Evolutionary conservation across 37 sponge, comb jelly and placozoan species (phyloP).

Genomic region (Diacarnus erythraeanus): DNA sequence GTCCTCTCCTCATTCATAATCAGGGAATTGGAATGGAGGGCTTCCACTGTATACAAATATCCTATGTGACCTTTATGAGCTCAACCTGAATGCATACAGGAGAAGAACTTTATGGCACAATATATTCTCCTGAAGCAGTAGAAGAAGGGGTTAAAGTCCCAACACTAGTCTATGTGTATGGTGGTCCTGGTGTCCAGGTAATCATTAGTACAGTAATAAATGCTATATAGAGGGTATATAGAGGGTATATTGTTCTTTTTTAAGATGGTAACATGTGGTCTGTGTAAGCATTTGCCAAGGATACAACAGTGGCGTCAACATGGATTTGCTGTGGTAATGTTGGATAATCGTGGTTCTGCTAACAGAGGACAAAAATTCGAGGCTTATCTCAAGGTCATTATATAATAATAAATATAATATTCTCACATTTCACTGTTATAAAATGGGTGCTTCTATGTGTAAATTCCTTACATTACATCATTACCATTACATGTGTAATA

Average conservation of each 20-base stretch:
- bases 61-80: too few species aligned
- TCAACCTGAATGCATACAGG: slow-evolving; percentile 35
- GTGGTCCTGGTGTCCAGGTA: slow-evolving; percentile 81
- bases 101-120: slow-evolving; percentile 57
- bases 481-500: too few species aligned
- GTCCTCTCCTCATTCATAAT: too few species aligned
- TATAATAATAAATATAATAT: not conserved
- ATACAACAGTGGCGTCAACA: slow-evolving; percentile 32
- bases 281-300: slow-evolving; percentile 24
- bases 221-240: not conserved
- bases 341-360: slow-evolving; percentile 77
- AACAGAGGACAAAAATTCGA: slow-evolving; percentile 77
- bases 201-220: too few species aligned
- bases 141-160: slow-evolving; percentile 59
- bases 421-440: too few species aligned
- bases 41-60: too few species aligned
- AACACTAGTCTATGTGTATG: slow-evolving; percentile 80
- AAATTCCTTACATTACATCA: too few species aligned
- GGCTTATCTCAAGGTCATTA: slow-evolving; percentile 39
- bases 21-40: too few species aligned
- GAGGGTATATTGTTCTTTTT: not conserved
- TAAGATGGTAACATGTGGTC: slow-evolving; percentile 53
- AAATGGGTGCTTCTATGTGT: too few species aligned
- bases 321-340: slow-evolving; percentile 78
- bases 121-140: slow-evolving; percentile 30